Conservation (phyloP, 1,140 invertebrate genomes). For the Cotesia chilonis region DNA sequence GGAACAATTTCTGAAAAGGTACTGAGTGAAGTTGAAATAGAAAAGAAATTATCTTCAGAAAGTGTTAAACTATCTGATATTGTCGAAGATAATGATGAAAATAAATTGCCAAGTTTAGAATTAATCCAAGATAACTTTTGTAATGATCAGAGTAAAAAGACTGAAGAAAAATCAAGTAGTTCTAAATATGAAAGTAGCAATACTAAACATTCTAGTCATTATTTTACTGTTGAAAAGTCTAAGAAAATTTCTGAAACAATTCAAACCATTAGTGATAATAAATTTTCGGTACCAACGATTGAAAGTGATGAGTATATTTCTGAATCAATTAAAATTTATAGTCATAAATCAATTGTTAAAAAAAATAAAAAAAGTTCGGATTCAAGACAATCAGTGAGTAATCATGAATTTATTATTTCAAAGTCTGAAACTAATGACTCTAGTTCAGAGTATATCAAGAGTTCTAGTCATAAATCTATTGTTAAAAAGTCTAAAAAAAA, state of each 20-base stretch:
- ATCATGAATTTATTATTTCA: too few relatives aligned
- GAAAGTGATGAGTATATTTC: too few relatives aligned
- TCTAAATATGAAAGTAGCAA: not conserved
- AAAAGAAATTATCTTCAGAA: not conserved
- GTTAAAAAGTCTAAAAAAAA: not conserved
- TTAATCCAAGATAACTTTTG: not conserved
- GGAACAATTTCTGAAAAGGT: too few relatives aligned
- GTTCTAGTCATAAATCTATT: not conserved
- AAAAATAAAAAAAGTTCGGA: too few relatives aligned
- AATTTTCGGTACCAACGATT: too few relatives aligned
- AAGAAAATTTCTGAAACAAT: too few relatives aligned
- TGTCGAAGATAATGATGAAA: not conserved
- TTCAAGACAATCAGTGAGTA: too few relatives aligned
- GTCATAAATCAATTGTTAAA: too few relatives aligned
- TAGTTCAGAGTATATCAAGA: not conserved
- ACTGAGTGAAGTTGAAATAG: too few relatives aligned
- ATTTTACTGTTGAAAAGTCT: too few relatives aligned
- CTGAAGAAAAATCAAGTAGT: constrained; percentile 4
- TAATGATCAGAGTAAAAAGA: not conserved
- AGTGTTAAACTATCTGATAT: not conserved
- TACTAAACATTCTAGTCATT: not conserved
- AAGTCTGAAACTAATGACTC: not conserved
- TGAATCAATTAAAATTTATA: too few relatives aligned
- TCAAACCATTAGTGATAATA: too few relatives aligned
- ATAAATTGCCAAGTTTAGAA: not conserved